phyloP scores from a whole-genome alignment of 2,797 vertebrate species.

The Anomalospiza imberbis region DNA sequence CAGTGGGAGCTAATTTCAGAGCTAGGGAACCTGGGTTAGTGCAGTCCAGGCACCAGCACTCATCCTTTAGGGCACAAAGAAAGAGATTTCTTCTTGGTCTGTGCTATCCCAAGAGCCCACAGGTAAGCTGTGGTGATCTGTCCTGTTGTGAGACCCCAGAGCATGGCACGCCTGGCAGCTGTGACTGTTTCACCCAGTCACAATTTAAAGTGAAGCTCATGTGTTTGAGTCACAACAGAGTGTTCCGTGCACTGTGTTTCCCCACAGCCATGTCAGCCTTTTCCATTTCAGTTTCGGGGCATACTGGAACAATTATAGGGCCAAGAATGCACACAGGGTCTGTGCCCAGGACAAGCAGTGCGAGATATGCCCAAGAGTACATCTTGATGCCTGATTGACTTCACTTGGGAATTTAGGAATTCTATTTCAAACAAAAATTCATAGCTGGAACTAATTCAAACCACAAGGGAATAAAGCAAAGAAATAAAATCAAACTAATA shows the following conservation, averaged over 20 bases:
- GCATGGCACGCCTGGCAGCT: not conserved
- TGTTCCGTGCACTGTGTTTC: not conserved
- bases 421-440: slow-evolving; percentile 31
- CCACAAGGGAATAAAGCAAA: slow-evolving; percentile 15
- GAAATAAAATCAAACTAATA: slow-evolving; percentile 31
- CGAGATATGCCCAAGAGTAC: not conserved
- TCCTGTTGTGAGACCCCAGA: not conserved
- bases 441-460: slow-evolving; percentile 44
- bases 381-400: not conserved
- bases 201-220: not conserved
- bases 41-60: not conserved
- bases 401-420: slow-evolving; percentile 44
- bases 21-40: not conserved
- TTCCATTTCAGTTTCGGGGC: not conserved
- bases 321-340: not conserved
- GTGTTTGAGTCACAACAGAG: not conserved
- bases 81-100: not conserved
- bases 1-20: not conserved
- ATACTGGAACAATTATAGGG: not conserved
- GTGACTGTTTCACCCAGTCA: not conserved
- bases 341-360: not conserved
- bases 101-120: not conserved
- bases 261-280: not conserved
- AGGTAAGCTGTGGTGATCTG: not conserved
- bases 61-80: not conserved